Evolutionary conservation across 2,113 vertebrate genomes (phyloP), one percentile per base, ranked within the genome.

Genomic region (Proterorhinus semilunaris): DNA sequence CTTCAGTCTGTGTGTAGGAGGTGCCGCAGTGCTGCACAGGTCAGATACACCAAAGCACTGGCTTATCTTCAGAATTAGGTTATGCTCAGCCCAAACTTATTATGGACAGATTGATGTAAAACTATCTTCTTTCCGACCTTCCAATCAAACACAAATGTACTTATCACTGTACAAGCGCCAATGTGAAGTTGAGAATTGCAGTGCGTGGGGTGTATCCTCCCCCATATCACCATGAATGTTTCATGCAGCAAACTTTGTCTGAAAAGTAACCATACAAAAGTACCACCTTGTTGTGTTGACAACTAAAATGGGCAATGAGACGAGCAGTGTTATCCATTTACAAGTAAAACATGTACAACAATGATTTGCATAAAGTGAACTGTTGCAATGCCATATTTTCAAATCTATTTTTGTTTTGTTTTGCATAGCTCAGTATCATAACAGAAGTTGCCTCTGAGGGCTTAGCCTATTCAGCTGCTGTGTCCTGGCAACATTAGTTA

Each of bases 201-300:
- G 10, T 59, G 9, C 52, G 66, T 11, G 47, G 57, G 52, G 80
- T 52, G 58, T 65, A 74, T 62, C 53, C 50, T 6, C n/a, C 52
- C 47, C 9, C n/a, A 8, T 63, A 80, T 86, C 72, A 82, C 81
- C 78, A 81, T 79, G 69, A 64, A 83, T 62, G 78, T 70, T 64
- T 50, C 45, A 66, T 66, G 61, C 48, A 50, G 42, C n/a, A 12
- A 7, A 48, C 11, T 44, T 15, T 8, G 15, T 66, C 53, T 27
- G 54, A 57, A 13, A 62, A 10, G 2, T 11, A 62, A 15, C 45
- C 0, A 12, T 10, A 36, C 42, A 44, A 8, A 44, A 42, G 7
- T 61, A 7, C 27, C 7, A 8, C n/a, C 15, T 16, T 8, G 15
- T 55, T 21, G 8, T 36, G 21, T 55, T 55, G 9, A 21, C 53